Percentiles rank a stretch among this genome's conserved stretches.
phyloP scores from a whole-genome alignment of 2,888 invertebrate genomes.

The Helleia helle region DNA sequence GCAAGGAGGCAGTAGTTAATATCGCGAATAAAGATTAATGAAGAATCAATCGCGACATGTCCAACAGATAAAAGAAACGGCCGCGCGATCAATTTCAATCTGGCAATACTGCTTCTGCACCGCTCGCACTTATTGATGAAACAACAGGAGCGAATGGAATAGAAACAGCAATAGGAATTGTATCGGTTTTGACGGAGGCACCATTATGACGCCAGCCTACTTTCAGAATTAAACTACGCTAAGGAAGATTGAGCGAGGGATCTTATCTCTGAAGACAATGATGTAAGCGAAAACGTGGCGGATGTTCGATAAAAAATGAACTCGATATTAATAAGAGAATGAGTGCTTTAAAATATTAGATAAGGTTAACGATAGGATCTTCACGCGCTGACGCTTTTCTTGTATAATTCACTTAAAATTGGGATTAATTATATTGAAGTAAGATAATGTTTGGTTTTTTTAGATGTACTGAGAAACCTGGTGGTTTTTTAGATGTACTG shows the following conservation, averaged over 20 bases:
- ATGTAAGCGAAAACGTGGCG: conserved; percentile 62
- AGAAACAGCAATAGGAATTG: conserved; percentile 32
- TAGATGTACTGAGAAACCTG: no score
- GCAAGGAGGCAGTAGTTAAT: conserved; percentile 50
- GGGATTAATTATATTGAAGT: no score
- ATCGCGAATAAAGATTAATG: conserved; percentile 69
- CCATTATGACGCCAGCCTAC: conserved; percentile 63
- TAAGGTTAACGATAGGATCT: no score
- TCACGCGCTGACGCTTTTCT: no score
- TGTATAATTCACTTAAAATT: no score
- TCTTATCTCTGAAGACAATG: conserved; percentile 65
- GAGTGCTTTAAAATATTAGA: conserved; percentile 11
- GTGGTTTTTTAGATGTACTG: no score
- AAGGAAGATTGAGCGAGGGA: conserved; percentile 64
- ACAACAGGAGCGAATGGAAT: conserved; percentile 30
- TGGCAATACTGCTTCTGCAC: conserved; percentile 37
- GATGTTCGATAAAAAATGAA: conserved; percentile 33
- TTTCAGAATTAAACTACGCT: conserved; percentile 65
- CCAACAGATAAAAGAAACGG: conserved; percentile 58
- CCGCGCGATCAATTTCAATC: conserved; percentile 71
- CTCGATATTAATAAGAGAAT: conserved; percentile 8
- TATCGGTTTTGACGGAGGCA: conserved; percentile 49
- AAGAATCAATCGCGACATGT: conserved; percentile 65
- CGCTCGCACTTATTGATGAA: conserved; percentile 22
- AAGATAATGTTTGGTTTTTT: no score